A percentile compares a stretch with the other conserved stretches of the same genome.
phyloP scores from a whole-genome alignment of 2,888 invertebrate species.

The Brenthis daphne region DNA sequence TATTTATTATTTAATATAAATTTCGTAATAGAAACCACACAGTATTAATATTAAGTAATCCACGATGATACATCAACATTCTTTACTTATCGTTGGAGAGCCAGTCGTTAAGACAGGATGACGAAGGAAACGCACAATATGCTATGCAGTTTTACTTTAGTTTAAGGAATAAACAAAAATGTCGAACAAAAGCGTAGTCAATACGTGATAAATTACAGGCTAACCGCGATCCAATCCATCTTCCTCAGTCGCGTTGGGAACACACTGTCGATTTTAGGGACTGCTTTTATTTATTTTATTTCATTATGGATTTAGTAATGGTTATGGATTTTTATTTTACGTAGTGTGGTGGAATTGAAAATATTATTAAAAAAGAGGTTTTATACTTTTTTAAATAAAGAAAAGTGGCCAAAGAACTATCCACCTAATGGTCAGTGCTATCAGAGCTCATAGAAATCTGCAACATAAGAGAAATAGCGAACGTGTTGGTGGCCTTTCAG shows the following conservation, averaged over 20 bases:
- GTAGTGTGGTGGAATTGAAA: too few relatives aligned
- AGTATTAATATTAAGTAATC: too few relatives aligned
- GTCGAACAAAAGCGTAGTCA: slow-evolving; percentile 49
- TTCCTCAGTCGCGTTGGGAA: slow-evolving; percentile 33
- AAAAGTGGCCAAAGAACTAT: too few relatives aligned
- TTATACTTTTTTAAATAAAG: too few relatives aligned
- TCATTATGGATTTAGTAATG: not conserved
- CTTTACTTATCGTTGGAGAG: not conserved
- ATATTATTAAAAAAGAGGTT: too few relatives aligned
- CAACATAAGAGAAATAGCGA: too few relatives aligned
- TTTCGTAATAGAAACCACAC: too few relatives aligned
- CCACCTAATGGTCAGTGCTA: too few relatives aligned
- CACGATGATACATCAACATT: not conserved
- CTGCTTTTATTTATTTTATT: not conserved
- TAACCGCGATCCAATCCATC: slow-evolving; percentile 58
- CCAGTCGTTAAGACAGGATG: slow-evolving; percentile 2
- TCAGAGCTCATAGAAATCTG: too few relatives aligned
- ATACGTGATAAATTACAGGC: slow-evolving; percentile 65
- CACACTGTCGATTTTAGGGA: slow-evolving; percentile 10
- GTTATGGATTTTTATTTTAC: too few relatives aligned
- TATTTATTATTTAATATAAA: too few relatives aligned
- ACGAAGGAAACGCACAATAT: slow-evolving; percentile 15
- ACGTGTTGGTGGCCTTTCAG: too few relatives aligned
- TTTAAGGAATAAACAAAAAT: slow-evolving; percentile 52
- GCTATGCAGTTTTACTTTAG: slow-evolving; percentile 14